Evolutionary conservation across 2,888 invertebrate genomes (phyloP), one percentile per base, ranked within the genome.

Genomic region (Plebejus melissa): DNA sequence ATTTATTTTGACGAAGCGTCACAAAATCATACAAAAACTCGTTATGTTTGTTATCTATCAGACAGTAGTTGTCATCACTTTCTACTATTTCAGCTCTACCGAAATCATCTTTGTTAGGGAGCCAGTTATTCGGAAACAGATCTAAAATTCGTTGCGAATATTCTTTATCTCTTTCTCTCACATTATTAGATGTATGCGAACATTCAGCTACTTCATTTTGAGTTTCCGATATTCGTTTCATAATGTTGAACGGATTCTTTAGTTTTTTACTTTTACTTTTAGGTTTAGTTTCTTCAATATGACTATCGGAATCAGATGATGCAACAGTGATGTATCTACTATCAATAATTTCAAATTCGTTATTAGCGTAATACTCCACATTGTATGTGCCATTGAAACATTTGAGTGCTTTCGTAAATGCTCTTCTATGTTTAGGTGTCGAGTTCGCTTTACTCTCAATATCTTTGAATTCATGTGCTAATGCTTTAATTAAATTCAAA

Each of bases 231-330:
- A 87, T 80, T 58, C 83, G 83, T 78, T 89, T 91, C 2, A 92
- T 74, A 60, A 91, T 84, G 77, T 86, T 89, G 77, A 91, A 92
- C 0, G 93, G 93, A 80, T 93, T 92, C 57, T 84, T 87, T 36
- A 89, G 78, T 77, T 86, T 90, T 79, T 86, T 92, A 5, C 83
- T 76, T 28, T 58, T 57, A 36, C 79, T 76, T 78, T 80, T 78
- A 22, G 81, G 78, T n/a, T 71, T 75, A 76, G 85, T 82, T 79
- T 87, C 83, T 74, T 85, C 80, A 7, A 86, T 77, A n/a, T 85
- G 81, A 76, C 85, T 85, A 75, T 91, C 91, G 0, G 88, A 86
- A 78, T 90, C 90, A 1, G 78, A 77, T 13, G 90, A 90, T 77
- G 90, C 89, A 1, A 91, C 80, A 22, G 82, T 84, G 22, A 92